A percentile compares a stretch with the other conserved stretches of the same genome.
Conservation (phyloP, 2,113 vertebrate species). For the Campylomormyrus tamandua region DNA sequence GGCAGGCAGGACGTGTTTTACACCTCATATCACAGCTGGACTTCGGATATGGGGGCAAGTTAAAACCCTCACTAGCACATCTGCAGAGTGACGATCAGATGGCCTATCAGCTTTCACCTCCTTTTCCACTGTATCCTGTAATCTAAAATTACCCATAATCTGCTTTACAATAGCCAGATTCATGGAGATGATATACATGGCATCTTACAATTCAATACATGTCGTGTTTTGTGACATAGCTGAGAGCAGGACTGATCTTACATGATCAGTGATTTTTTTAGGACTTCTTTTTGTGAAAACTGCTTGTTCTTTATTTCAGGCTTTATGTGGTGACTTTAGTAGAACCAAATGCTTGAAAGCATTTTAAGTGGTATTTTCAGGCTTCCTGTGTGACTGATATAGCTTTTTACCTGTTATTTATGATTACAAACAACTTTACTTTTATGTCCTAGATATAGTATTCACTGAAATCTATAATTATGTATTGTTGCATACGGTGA, state of each 20-base stretch:
- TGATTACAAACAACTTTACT: too few relatives aligned
- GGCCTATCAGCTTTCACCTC: not conserved
- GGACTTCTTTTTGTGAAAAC: not conserved
- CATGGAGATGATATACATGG: not conserved
- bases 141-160: not conserved
- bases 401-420: too few relatives aligned
- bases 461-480: not conserved
- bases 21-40: not conserved
- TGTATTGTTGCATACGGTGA: not conserved
- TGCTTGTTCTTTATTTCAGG: not conserved
- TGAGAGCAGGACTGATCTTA: not conserved
- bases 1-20: not conserved
- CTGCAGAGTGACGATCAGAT: not conserved
- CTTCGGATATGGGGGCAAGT: not conserved
- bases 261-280: not conserved
- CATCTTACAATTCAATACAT: not conserved
- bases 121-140: not conserved
- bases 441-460: too few relatives aligned
- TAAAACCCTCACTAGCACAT: not conserved
- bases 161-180: not conserved
- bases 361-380: not conserved
- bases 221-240: not conserved
- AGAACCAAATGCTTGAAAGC: not conserved
- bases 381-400: not conserved
- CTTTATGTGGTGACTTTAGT: not conserved